Conservation (phyloP, 2,797 vertebrate species). For the Darevskia nairensis region DNA sequence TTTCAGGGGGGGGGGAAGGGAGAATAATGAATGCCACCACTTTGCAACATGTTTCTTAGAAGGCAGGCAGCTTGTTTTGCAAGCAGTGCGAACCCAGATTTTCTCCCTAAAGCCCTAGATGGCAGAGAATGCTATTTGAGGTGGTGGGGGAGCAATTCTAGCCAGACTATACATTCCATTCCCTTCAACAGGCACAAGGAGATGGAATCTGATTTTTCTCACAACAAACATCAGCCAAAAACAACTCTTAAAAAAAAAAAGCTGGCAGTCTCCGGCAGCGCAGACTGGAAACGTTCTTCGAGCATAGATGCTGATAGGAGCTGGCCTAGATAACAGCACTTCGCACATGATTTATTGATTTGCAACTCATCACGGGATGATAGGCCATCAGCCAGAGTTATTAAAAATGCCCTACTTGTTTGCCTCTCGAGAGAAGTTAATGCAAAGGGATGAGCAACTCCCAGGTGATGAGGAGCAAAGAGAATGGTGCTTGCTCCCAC, state of each 20-base stretch:
- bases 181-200: neutral
- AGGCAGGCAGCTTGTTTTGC: neutral
- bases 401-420: constrained; percentile 30
- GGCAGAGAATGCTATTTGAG: neutral
- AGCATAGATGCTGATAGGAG: neutral
- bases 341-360: constrained; percentile 42
- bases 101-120: constrained; percentile 25
- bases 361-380: constrained; percentile 37
- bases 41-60: neutral
- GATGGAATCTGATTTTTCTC: neutral
- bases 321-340: constrained; percentile 36
- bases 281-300: constrained; percentile 15
- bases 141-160: neutral
- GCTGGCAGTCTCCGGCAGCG: neutral
- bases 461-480: constrained; percentile 26
- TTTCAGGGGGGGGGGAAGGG: neutral
- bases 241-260: neutral
- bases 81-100: neutral
- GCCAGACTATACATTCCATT: constrained; percentile 14
- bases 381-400: constrained; percentile 31
- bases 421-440: constrained; percentile 18
- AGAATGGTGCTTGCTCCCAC: neutral
- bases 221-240: constrained; percentile 2
- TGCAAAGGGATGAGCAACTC: constrained; percentile 19
- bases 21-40: neutral